Conservation (phyloP, 2,113 vertebrate genomes). For the Australoheros scitulus region DNA sequence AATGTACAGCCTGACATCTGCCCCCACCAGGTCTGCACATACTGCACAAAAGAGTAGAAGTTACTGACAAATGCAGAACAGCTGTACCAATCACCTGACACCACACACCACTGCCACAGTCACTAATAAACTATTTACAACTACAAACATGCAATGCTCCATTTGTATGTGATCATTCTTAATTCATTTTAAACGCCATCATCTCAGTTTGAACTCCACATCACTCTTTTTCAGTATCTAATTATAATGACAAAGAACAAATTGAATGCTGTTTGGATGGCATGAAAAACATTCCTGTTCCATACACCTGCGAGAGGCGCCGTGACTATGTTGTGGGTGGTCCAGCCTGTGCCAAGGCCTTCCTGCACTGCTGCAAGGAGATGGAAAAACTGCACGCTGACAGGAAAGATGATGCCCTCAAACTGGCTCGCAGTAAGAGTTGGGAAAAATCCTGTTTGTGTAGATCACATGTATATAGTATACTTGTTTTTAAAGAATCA, state of each 20-base stretch:
- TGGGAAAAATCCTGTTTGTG: not conserved
- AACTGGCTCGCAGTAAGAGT: slow-evolving; percentile 69
- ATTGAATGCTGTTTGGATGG: slow-evolving; percentile 84
- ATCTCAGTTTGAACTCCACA: not conserved
- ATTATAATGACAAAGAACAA: slow-evolving; percentile 58
- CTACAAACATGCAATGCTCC: too few species aligned
- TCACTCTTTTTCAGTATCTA: slow-evolving; percentile 58
- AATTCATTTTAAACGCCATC: too few species aligned
- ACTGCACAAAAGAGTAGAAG: too few species aligned
- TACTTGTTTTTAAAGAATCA: not conserved
- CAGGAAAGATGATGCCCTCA: slow-evolving; percentile 4
- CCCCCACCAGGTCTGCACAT: too few species aligned
- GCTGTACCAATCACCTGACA: too few species aligned
- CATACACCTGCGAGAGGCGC: slow-evolving; percentile 78
- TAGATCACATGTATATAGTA: not conserved
- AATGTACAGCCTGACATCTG: too few species aligned
- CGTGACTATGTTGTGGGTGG: slow-evolving; percentile 73
- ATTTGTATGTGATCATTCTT: too few species aligned
- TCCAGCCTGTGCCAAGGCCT: slow-evolving; percentile 73
- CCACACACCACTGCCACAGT: too few species aligned
- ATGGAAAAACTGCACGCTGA: slow-evolving; percentile 32
- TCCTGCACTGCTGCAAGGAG: slow-evolving; percentile 84
- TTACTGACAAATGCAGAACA: too few species aligned
- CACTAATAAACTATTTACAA: too few species aligned
- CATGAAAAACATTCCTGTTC: slow-evolving; percentile 78